phyloP scores from a whole-genome alignment of 2,888 invertebrate species.

The Parascotia fuliginaria region DNA sequence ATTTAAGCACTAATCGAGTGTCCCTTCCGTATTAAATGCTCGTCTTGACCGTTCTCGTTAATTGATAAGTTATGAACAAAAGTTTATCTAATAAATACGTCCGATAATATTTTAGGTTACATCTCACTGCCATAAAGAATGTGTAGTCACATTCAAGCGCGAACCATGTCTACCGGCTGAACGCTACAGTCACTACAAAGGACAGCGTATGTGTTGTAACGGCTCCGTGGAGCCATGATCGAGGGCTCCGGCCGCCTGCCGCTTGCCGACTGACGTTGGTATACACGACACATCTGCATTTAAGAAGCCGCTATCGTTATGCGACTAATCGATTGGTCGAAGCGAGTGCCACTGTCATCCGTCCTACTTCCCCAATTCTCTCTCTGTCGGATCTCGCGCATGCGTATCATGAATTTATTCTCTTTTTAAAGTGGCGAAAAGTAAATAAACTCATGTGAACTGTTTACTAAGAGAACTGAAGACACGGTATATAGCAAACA shows the following conservation, averaged over 20 bases:
- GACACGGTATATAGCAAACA: constrained; percentile 54
- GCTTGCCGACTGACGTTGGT: constrained; percentile 81
- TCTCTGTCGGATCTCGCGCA: constrained; percentile 73
- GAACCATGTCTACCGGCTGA: constrained; percentile 58
- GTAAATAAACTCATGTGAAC: constrained; percentile 82
- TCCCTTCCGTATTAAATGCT: constrained; percentile 44
- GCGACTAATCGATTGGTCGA: constrained; percentile 86
- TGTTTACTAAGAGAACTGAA: constrained; percentile 70
- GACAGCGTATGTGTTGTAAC: constrained; percentile 57
- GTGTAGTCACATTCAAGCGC: constrained; percentile 57
- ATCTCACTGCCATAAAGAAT: constrained; percentile 43
- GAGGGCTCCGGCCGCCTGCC: constrained; percentile 69
- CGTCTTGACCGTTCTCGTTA: constrained; percentile 42
- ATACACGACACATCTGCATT: constrained; percentile 85
- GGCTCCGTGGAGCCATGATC: constrained; percentile 64
- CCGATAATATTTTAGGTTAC: constrained; percentile 37
- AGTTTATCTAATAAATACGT: constrained; percentile 38
- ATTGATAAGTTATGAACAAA: constrained; percentile 25
- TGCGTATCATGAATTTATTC: constrained; percentile 61
- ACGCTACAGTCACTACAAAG: constrained; percentile 67
- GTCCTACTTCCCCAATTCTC: constrained; percentile 67
- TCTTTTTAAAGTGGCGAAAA: constrained; percentile 80
- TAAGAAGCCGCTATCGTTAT: constrained; percentile 86
- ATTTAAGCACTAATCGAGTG: constrained; percentile 67
- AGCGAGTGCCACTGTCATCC: constrained; percentile 76